phyloP scores from a whole-genome alignment of 35 echinoderm and acorn worm genomes.

The Nesometra sesokonis region DNA sequence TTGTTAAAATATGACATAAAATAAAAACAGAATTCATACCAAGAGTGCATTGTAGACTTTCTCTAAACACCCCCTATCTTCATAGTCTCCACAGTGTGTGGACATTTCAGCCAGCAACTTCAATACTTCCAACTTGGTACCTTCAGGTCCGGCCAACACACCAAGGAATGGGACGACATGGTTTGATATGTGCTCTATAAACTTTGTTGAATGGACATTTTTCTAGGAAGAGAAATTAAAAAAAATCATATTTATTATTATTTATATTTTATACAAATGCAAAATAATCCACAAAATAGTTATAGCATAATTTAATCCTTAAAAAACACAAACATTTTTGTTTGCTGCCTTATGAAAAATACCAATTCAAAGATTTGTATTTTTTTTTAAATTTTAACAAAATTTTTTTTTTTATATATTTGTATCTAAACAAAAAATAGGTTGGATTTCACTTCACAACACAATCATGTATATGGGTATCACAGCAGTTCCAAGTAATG shows the following conservation, averaged over 20 bases:
- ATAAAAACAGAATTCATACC: too few relatives aligned
- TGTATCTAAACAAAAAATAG: too few relatives aligned
- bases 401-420: too few relatives aligned
- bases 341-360: constrained; percentile 59
- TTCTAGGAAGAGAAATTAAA: constrained; percentile 35
- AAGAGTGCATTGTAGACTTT: constrained; percentile 53
- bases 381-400: too few relatives aligned
- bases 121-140: constrained; percentile 51
- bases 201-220: constrained; percentile 79
- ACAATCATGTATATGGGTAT: too few relatives aligned
- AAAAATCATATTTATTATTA: neutral
- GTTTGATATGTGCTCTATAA: constrained; percentile 75
- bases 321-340: constrained; percentile 80
- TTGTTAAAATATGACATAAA: too few relatives aligned
- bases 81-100: constrained; percentile 25
- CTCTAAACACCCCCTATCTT: constrained; percentile 12
- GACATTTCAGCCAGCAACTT: constrained; percentile 73
- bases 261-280: neutral
- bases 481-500: too few relatives aligned
- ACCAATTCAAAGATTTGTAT: too few relatives aligned
- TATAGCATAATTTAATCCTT: neutral
- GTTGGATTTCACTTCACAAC: too few relatives aligned
- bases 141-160: constrained; percentile 13
- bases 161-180: constrained; percentile 61
- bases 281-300: neutral